These are phyloP conservation scores for Hipparchia sbordonii DNA, from an alignment of 2,888 invertebrate species.

Conservation along the genomic window DNA sequence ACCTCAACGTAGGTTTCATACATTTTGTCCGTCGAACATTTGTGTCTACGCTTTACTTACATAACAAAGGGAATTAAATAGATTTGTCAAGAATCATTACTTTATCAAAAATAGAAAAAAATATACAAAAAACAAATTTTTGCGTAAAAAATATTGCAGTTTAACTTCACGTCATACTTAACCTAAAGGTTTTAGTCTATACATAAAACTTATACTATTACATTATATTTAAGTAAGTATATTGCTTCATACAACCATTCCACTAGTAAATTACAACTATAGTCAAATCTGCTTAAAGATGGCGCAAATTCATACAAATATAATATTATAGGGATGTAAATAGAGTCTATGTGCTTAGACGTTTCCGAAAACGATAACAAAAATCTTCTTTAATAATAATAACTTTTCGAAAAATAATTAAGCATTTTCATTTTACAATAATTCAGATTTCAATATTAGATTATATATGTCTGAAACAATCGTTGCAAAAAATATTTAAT, in stretches of 20 bases:
- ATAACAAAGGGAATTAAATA: conserved; percentile 3
- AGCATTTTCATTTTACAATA: no score
- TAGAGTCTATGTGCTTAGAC: not conserved
- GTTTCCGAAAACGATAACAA: not conserved
- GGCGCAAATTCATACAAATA: conserved; percentile 17
- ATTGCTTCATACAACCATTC: conserved; percentile 29
- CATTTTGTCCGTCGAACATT: no score
- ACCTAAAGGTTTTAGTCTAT: not conserved
- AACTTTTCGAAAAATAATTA: no score
- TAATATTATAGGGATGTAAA: not conserved
- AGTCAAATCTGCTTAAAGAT: conserved; percentile 13
- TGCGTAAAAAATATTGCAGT: not conserved
- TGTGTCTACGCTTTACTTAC: not conserved
- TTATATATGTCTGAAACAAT: no score
- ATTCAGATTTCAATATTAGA: no score
- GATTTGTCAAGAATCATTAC: not conserved
- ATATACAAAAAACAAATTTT: not conserved
- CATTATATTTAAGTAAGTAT: conserved; percentile 1
- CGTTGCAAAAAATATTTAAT: no score
- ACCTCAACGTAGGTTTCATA: no score
- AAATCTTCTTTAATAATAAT: not conserved
- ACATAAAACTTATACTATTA: not conserved
- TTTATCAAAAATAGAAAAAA: conserved; percentile 7
- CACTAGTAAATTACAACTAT: conserved; percentile 12
- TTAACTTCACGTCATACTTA: conserved; percentile 2